A percentile compares a stretch with the other conserved stretches of the same genome.
phyloP scores from a whole-genome alignment of 2,797 vertebrate genomes.

The Lycodopsis pacificus region DNA sequence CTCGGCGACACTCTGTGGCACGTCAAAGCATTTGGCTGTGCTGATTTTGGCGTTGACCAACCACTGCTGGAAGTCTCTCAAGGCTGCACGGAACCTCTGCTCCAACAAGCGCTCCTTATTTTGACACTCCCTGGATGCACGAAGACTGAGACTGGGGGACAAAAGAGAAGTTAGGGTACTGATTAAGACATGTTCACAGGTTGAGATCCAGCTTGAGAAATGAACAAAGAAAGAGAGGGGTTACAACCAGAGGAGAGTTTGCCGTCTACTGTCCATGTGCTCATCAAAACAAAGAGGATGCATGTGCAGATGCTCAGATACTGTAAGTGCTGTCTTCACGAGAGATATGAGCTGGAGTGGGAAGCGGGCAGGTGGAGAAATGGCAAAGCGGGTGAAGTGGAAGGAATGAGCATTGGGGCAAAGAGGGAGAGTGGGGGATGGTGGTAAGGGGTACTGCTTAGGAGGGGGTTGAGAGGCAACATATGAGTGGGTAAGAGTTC shows the following conservation, averaged over 20 bases:
- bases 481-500: conserved; percentile 78
- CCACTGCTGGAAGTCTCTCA: conserved; percentile 95
- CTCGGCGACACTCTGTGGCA: conserved; percentile 91
- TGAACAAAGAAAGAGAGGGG: conserved; percentile 26
- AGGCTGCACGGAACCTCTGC: conserved; percentile 89
- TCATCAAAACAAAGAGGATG: conserved; percentile 53
- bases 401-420: conserved; percentile 74
- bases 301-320: conserved; percentile 37
- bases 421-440: conserved; percentile 67
- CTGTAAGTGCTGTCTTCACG: conserved; percentile 26
- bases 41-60: conserved; percentile 93
- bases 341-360: conserved; percentile 52
- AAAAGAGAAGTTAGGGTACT: conserved; percentile 4
- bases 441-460: conserved; percentile 44
- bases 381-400: conserved; percentile 81
- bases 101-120: conserved; percentile 96
- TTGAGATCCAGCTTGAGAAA: conserved; percentile 23
- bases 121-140: conserved; percentile 94
- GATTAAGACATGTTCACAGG: conserved; percentile 23
- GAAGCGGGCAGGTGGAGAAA: conserved; percentile 78
- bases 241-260: conserved; percentile 12
- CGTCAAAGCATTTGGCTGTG: conserved; percentile 95
- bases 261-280: conserved; percentile 38
- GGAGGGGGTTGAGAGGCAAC: conserved; percentile 72
- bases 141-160: conserved; percentile 89